Percentiles rank a stretch among this genome's conserved stretches.
Evolutionary conservation across 1,140 invertebrate species (phyloP).

Genomic region (Atta colombica): DNA sequence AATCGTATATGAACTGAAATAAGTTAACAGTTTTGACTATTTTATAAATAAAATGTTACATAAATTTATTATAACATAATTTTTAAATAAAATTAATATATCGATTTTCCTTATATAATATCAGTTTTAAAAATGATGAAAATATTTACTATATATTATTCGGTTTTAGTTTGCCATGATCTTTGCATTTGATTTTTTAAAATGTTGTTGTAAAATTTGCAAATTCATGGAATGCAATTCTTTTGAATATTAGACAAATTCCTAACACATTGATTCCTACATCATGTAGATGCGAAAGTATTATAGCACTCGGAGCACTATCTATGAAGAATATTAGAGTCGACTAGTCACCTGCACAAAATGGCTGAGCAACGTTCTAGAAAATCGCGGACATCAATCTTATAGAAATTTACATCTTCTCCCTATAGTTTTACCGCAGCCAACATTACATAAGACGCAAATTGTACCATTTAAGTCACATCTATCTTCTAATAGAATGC

Average conservation of each 20-base stretch:
- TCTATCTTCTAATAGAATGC: not conserved
- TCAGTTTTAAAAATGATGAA: not conserved
- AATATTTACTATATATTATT: not conserved
- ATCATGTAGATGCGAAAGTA: slow-evolving; percentile 49
- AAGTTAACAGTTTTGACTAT: not conserved
- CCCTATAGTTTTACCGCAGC: not conserved
- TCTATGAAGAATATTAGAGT: slow-evolving; percentile 75
- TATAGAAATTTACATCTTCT: slow-evolving; percentile 36
- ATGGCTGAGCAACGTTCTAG: slow-evolving; percentile 41
- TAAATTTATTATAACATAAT: slow-evolving; percentile 1
- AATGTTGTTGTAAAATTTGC: not conserved
- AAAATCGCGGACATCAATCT: slow-evolving; percentile 55
- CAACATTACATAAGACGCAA: slow-evolving; percentile 18
- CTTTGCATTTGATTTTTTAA: not conserved
- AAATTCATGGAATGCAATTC: slow-evolving; percentile 14
- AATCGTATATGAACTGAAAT: not conserved
- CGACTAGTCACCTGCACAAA: slow-evolving; percentile 70
- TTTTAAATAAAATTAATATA: not conserved
- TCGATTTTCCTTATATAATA: not conserved
- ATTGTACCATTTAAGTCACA: slow-evolving; percentile 22
- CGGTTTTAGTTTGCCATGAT: not conserved
- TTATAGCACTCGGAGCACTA: slow-evolving; percentile 59
- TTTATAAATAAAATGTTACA: not conserved
- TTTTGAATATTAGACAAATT: slow-evolving; percentile 17
- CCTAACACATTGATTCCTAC: slow-evolving; percentile 52